Conservation (phyloP, 2,113 vertebrate genomes). For the Melanostigma gelatinosum region DNA sequence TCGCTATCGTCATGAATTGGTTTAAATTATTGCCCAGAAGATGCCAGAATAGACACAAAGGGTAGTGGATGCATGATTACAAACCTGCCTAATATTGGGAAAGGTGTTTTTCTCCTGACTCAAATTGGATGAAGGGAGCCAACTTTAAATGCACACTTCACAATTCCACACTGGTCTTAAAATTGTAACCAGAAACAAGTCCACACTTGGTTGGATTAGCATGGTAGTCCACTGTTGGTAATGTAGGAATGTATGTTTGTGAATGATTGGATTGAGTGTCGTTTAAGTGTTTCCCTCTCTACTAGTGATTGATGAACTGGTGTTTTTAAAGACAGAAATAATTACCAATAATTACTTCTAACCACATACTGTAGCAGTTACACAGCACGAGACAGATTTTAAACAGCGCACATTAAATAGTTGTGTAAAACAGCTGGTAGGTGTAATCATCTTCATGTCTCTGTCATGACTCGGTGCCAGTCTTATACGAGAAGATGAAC, state of each 20-base stretch:
- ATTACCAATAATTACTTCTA: slow-evolving; percentile 44
- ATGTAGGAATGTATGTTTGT: slow-evolving; percentile 12
- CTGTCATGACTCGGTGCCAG: slow-evolving; percentile 3
- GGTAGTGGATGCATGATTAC: neutral
- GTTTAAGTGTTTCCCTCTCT: slow-evolving; percentile 11
- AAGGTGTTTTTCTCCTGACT: neutral
- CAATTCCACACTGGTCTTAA: neutral
- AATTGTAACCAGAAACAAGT: neutral
- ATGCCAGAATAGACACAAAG: neutral
- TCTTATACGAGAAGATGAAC: slow-evolving; percentile 10
- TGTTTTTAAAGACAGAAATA: slow-evolving; percentile 34
- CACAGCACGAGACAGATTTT: neutral
- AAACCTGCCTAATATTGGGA: neutral
- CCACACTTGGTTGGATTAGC: neutral
- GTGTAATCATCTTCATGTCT: slow-evolving; percentile 10
- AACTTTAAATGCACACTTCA: neutral
- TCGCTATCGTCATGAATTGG: neutral
- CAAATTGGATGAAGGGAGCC: neutral
- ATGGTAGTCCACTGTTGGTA: neutral
- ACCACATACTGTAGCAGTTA: neutral
- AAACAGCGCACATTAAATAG: slow-evolving; percentile 5
- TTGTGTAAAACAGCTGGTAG: slow-evolving; percentile 23
- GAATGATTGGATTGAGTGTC: neutral
- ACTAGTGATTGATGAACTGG: slow-evolving; percentile 6
- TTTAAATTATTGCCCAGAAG: neutral